Conservation (phyloP, 2,797 vertebrate species). For the Sparus aurata region DNA sequence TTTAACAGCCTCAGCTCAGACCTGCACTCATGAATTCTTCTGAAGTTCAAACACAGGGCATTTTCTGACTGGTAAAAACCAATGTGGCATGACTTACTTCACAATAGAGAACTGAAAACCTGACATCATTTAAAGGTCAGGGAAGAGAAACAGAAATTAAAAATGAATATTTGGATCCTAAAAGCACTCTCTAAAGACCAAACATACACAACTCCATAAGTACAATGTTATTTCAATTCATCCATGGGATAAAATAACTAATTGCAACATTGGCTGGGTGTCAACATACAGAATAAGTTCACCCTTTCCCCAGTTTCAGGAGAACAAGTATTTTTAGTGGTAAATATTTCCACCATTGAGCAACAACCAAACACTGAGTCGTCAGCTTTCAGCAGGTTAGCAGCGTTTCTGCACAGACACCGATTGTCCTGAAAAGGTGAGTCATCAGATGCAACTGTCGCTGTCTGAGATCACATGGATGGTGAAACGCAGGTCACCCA, state of each 20-base stretch:
- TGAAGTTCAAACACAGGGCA: conserved; percentile 29
- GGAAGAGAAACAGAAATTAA: neutral
- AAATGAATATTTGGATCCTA: neutral
- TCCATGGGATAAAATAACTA: neutral
- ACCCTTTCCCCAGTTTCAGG: conserved; percentile 20
- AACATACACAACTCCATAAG: neutral
- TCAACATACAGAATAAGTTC: conserved; percentile 8
- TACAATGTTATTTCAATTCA: neutral
- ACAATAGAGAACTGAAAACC: neutral
- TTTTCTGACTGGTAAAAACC: neutral
- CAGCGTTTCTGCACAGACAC: conserved; percentile 14
- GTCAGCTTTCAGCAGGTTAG: conserved; percentile 28
- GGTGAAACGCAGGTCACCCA: conserved; percentile 45
- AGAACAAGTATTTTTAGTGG: conserved; percentile 2
- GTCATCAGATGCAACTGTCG: conserved; percentile 46
- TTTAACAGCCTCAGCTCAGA: conserved; percentile 36
- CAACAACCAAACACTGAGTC: neutral
- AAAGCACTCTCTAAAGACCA: neutral
- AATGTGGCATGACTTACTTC: neutral
- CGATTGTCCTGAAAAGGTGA: conserved; percentile 51
- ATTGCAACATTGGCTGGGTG: neutral
- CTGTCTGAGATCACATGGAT: conserved; percentile 36
- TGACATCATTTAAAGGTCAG: neutral
- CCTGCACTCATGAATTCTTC: neutral
- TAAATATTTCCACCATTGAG: conserved; percentile 25